Conservation (phyloP, 2,888 invertebrate genomes). For the Tetragonula carbonaria region DNA sequence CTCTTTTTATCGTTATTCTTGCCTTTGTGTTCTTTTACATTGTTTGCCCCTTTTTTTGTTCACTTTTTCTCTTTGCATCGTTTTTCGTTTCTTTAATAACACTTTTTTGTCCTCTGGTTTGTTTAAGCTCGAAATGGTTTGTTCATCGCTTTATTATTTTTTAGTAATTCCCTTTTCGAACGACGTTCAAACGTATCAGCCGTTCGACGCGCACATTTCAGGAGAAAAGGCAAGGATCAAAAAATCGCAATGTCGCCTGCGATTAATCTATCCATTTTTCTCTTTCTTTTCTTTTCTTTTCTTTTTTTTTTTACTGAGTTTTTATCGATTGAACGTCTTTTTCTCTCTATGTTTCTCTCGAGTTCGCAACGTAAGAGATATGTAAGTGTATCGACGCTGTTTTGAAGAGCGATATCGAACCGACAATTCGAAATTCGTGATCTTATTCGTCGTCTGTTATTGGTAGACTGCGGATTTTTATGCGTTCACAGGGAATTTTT, state of each 20-base stretch:
- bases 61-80: neutral
- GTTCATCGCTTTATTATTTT: conserved; percentile 2
- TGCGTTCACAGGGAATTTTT: too few species aligned
- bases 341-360: neutral
- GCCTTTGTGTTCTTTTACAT: neutral
- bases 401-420: neutral
- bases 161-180: neutral
- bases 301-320: neutral
- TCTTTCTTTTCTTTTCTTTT: neutral
- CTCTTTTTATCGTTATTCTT: neutral
- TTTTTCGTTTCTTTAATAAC: neutral
- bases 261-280: neutral
- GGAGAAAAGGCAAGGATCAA: conserved; percentile 25
- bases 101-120: neutral
- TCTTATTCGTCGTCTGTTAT: too few species aligned
- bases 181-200: neutral
- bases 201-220: conserved; percentile 42
- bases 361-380: conserved; percentile 38
- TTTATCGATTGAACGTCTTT: neutral
- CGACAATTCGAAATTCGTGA: neutral
- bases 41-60: neutral
- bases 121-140: conserved; percentile 51
- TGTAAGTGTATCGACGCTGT: conserved; percentile 39
- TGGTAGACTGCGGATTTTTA: too few species aligned
- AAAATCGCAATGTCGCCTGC: conserved; percentile 16